Percentiles rank a stretch among this genome's conserved stretches.
phyloP scores from a whole-genome alignment of 2,113 vertebrate species.

The Osmerus eperlanus region DNA sequence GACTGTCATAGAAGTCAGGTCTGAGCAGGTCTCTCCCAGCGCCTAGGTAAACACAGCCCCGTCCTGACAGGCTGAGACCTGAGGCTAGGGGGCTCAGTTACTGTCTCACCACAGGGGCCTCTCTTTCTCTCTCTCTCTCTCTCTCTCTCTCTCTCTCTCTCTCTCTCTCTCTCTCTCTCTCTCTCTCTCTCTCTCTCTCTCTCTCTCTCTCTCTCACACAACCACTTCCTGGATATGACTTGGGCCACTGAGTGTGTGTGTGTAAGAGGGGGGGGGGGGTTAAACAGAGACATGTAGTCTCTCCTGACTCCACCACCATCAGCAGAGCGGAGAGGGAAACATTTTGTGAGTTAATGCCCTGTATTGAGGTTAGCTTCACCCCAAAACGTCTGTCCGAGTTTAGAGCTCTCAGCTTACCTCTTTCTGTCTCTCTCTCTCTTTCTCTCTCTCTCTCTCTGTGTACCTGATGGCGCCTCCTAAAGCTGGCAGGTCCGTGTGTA shows the following conservation, averaged over 20 bases:
- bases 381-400: not conserved
- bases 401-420: slow-evolving; percentile 3
- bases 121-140: not conserved
- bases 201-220: not conserved
- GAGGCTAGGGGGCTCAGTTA: slow-evolving; percentile 43
- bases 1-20: slow-evolving; percentile 68
- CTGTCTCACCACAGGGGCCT: slow-evolving; percentile 22
- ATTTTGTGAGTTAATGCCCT: slow-evolving; percentile 27
- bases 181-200: not conserved
- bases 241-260: not conserved
- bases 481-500: slow-evolving; percentile 67
- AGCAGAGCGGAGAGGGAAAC: slow-evolving; percentile 7
- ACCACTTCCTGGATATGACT: slow-evolving; percentile 1
- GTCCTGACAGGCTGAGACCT: slow-evolving; percentile 66
- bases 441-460: slow-evolving; percentile 50
- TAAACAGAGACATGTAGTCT: not conserved
- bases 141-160: not conserved
- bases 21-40: slow-evolving; percentile 53
- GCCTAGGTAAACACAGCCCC: slow-evolving; percentile 65
- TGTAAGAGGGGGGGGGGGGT: not conserved
- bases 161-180: not conserved
- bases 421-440: slow-evolving; percentile 29
- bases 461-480: slow-evolving; percentile 69
- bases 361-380: slow-evolving; percentile 13
- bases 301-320: not conserved